Conservation (phyloP, 2,888 invertebrate species). For the Copidosoma aretas region DNA sequence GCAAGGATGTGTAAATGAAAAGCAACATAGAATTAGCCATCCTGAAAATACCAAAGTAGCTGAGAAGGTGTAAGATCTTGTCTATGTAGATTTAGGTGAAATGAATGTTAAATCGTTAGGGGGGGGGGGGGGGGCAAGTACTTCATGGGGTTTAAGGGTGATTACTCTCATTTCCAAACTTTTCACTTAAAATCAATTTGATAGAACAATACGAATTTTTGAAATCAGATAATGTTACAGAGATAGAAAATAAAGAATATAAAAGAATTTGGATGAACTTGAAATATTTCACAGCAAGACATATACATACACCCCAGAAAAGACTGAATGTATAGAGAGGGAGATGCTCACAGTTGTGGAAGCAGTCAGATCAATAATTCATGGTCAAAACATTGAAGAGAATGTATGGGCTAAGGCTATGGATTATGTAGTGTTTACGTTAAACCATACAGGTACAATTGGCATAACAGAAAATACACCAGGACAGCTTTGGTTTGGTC, state of each 20-base stretch:
- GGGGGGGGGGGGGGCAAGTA: too few relatives aligned
- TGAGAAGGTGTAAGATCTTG: too few relatives aligned
- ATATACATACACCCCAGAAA: background rate
- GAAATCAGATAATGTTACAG: slow-evolving; percentile 6
- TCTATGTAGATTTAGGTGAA: too few relatives aligned
- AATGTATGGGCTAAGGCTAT: slow-evolving; percentile 5
- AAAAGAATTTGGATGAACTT: slow-evolving; percentile 1
- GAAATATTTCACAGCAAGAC: background rate
- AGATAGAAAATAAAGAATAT: background rate
- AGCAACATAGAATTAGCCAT: background rate
- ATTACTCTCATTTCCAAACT: too few relatives aligned
- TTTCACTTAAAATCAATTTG: slow-evolving; percentile 1
- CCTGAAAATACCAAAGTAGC: background rate
- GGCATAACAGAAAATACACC: too few relatives aligned
- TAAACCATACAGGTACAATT: slow-evolving; percentile 4
- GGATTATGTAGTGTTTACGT: slow-evolving; percentile 2
- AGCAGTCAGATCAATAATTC: background rate
- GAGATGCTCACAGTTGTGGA: slow-evolving; percentile 7
- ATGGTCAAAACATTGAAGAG: background rate
- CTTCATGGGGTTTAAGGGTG: too few relatives aligned
- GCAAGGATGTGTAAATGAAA: background rate
- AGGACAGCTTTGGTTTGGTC: too few relatives aligned
- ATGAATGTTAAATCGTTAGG: too few relatives aligned
- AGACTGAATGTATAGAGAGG: background rate
- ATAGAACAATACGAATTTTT: background rate